phyloP scores from a whole-genome alignment of 2,113 vertebrate genomes.

The Hipposideros armiger region DNA sequence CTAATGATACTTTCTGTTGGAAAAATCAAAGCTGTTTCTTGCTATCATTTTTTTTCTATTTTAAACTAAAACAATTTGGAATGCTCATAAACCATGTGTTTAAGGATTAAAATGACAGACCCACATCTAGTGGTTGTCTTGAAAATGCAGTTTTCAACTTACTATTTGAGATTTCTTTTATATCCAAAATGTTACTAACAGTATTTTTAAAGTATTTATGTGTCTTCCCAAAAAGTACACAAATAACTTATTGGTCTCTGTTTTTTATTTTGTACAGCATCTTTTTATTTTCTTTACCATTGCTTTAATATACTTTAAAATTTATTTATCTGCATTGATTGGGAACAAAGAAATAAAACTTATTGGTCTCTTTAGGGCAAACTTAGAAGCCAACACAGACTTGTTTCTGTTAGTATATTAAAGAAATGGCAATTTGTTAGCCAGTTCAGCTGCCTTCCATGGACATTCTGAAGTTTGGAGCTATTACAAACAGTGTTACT shows the following conservation, averaged over 20 bases:
- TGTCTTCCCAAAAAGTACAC: not conserved
- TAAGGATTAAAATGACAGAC: conserved; percentile 39
- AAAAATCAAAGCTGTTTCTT: conserved; percentile 45
- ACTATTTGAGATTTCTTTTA: not conserved
- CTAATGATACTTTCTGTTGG: conserved; percentile 1
- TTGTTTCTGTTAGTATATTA: not conserved
- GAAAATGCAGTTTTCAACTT: conserved; percentile 44
- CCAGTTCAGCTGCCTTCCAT: not conserved
- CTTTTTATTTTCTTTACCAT: not conserved
- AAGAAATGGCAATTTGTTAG: not conserved
- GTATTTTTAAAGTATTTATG: not conserved
- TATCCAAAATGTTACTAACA: not conserved
- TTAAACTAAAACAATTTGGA: not conserved
- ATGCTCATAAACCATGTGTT: not conserved
- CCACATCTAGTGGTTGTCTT: not conserved
- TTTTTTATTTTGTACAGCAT: not conserved
- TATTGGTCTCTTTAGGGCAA: not conserved
- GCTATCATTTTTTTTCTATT: not conserved
- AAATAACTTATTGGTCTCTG: not conserved
- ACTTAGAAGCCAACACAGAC: not conserved
- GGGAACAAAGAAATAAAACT: conserved; percentile 85
- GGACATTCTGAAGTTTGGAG: not conserved
- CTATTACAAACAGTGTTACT: not conserved
- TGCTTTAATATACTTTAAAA: conserved; percentile 80
- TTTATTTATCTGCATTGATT: conserved; percentile 84